Evolutionary conservation across 1,140 invertebrate genomes (phyloP), one percentile per base, ranked within the genome.

Genomic region (Neelides sp.): DNA sequence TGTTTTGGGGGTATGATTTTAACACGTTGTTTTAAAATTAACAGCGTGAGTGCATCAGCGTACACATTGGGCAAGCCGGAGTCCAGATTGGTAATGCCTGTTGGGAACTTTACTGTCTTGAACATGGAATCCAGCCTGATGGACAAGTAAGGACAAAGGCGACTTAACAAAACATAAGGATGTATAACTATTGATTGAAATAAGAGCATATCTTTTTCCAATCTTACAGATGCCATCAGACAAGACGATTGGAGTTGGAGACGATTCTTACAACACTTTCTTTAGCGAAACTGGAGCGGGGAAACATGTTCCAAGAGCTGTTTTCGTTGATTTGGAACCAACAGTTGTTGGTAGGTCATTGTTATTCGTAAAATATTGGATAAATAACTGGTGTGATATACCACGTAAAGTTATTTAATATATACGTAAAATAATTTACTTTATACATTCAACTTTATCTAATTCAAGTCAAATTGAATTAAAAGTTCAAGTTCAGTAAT

Each of bases 41-140:
- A n/a, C n/a, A 69, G 79, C 77, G 78, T 72, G 86, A 89, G 75
- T 84, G 83, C 64, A 85, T 89, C 63, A 85, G 81, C 61, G 76
- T 89, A 55, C 85, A 89, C 68, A 78, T 90, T 62, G 85, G 85
- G 40, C 86, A 90, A 70, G 85, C 85, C 48, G 86, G 86, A 43
- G 84, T 87, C 3, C 86, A 91, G 70, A 87, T 90, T 64, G 86
- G 85, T 52, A 88, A 88, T 66, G 83, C 83, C 47, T 80, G 78
- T 64, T 82, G 79, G 79, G 86, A 90, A 65, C 71, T 91, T 50
- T 90, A 89, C 71, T 90, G 86, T 65, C 68, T 90, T 59, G 86
- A 89, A 67, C 85, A 89, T 70, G 84, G 44, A 23, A 90, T 90
- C 64, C 83, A 88, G 67, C 85, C 85, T 43, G 83, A 90, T 70